phyloP scores from a whole-genome alignment of 2,888 invertebrate species.

The Alloplasta piceator region DNA sequence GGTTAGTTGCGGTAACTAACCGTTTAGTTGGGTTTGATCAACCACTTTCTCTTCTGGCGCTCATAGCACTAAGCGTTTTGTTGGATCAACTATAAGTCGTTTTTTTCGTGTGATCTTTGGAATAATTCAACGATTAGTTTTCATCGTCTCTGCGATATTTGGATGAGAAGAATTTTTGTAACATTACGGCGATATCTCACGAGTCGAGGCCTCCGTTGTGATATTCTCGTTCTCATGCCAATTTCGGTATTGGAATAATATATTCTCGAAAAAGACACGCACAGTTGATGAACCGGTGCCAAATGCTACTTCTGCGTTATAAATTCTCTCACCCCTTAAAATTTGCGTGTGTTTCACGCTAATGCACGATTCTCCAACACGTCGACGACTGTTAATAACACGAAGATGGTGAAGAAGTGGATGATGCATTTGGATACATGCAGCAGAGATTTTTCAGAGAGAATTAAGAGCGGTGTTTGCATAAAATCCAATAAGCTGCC shows the following conservation, averaged over 20 bases:
- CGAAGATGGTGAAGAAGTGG: slow-evolving; percentile 47
- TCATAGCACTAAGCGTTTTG: too few relatives aligned
- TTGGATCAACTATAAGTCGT: too few relatives aligned
- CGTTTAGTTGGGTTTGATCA: too few relatives aligned
- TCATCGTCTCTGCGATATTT: neutral
- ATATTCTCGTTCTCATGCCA: slow-evolving; percentile 60
- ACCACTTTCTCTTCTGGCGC: too few relatives aligned
- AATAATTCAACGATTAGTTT: neutral
- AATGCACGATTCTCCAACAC: slow-evolving; percentile 29
- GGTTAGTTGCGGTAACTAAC: too few relatives aligned
- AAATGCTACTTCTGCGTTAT: slow-evolving; percentile 43
- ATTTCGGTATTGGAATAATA: slow-evolving; percentile 65
- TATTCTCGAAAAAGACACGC: slow-evolving; percentile 43
- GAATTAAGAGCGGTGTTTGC: slow-evolving; percentile 11
- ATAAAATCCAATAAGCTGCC: slow-evolving; percentile 56
- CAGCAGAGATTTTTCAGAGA: slow-evolving; percentile 21
- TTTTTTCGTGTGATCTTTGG: too few relatives aligned
- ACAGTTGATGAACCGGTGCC: slow-evolving; percentile 61
- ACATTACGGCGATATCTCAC: neutral
- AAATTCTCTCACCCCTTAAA: neutral
- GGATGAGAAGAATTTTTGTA: neutral
- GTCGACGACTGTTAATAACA: slow-evolving; percentile 40
- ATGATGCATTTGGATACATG: slow-evolving; percentile 39
- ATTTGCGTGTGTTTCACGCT: neutral
- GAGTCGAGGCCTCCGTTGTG: neutral